These are phyloP conservation scores for Lycodopsis pacificus DNA, from an alignment of 2,797 vertebrate species.

Conservation along the genomic window DNA sequence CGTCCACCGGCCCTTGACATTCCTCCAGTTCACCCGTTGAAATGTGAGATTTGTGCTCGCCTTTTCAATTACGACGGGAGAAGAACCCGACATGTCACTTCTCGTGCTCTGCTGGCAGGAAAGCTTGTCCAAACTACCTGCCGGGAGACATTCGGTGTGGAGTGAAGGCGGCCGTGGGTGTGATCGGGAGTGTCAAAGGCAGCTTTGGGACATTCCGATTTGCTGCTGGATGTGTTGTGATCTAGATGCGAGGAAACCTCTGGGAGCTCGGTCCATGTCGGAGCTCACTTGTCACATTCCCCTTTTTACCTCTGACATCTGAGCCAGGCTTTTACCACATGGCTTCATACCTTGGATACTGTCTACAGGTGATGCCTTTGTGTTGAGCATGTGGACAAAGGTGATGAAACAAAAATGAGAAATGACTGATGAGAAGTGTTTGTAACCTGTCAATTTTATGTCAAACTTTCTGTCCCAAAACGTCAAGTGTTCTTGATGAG, in stretches of 20 bases:
- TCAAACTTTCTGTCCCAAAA: background rate
- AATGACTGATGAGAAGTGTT: too few relatives aligned
- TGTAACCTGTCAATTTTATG: background rate
- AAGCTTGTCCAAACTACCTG: constrained; percentile 38
- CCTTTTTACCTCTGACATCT: constrained; percentile 23
- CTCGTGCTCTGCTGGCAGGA: constrained; percentile 33
- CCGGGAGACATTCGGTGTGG: constrained; percentile 22
- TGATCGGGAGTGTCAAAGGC: constrained; percentile 24
- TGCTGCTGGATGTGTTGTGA: constrained; percentile 41
- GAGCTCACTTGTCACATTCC: constrained; percentile 27
- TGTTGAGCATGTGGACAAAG: background rate
- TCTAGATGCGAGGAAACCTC: constrained; percentile 46
- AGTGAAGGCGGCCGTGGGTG: constrained; percentile 15
- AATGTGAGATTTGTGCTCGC: constrained; percentile 32
- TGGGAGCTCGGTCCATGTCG: constrained; percentile 20
- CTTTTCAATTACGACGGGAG: constrained; percentile 57
- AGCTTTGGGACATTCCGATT: constrained; percentile 37
- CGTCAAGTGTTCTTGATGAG: background rate
- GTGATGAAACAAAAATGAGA: background rate
- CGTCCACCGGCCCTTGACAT: constrained; percentile 45
- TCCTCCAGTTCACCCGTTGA: constrained; percentile 49
- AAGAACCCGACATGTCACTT: constrained; percentile 53
- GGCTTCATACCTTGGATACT: background rate
- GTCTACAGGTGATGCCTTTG: background rate
- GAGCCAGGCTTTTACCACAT: background rate